Conservation (phyloP, 2,888 invertebrate species). For the Rotaria magnacalcarata region DNA sequence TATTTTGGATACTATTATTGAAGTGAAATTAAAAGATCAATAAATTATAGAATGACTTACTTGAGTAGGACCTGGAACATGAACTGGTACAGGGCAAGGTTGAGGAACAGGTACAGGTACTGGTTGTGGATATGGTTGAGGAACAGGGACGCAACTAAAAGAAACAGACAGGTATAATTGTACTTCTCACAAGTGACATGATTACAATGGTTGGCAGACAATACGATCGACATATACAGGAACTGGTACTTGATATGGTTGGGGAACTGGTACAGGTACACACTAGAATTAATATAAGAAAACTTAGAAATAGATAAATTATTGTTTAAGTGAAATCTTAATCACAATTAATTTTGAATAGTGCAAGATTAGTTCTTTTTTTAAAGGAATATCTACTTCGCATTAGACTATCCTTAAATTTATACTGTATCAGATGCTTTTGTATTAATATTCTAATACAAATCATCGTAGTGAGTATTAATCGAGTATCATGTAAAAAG, state of each 20-base stretch:
- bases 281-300: neutral
- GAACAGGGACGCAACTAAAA: neutral
- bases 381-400: no score
- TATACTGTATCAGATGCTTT: no score
- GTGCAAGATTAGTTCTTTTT: no score
- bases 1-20: neutral
- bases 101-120: constrained; percentile 22
- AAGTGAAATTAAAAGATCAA: neutral
- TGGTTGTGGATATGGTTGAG: constrained; percentile 37
- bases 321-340: no score
- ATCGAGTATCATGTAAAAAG: no score
- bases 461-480: no score
- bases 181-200: neutral
- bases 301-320: neutral
- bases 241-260: constrained; percentile 7
- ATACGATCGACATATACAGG: neutral
- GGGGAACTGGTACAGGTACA: constrained; percentile 39
- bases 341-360: no score
- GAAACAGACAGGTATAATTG: neutral
- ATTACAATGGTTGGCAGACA: constrained; percentile 19
- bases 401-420: no score
- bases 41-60: neutral
- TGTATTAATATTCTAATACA: no score
- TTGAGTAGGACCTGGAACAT: constrained; percentile 33
- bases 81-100: constrained; percentile 9